Percentiles rank a stretch among this genome's conserved stretches.
These are phyloP conservation scores for Pelusios castaneus DNA, from an alignment of 2,113 vertebrate genomes.

Conservation along the genomic window DNA sequence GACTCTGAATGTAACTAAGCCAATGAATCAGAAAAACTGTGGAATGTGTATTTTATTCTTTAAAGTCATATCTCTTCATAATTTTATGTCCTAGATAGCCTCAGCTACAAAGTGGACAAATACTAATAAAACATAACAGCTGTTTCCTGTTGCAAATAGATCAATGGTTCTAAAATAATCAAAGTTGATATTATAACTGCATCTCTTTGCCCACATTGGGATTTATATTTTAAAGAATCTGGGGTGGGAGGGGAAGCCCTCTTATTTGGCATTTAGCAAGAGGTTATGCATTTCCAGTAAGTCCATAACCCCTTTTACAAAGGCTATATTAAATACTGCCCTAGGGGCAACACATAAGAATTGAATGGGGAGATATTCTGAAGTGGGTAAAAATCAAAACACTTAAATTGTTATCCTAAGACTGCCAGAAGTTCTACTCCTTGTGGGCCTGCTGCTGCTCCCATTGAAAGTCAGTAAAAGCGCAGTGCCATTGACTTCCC, in stretches of 20 bases:
- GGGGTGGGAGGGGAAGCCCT: not conserved
- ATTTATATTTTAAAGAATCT: not conserved
- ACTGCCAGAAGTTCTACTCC: not conserved
- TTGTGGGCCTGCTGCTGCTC: rapidly evolving
- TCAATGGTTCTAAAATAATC: not conserved
- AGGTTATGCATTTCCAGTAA: not conserved
- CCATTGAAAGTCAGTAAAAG: not conserved
- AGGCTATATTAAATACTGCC: not conserved
- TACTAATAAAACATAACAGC: not conserved
- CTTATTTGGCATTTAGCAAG: not conserved
- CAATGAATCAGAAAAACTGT: not conserved
- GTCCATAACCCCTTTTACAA: rapidly evolving
- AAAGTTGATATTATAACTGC: not conserved
- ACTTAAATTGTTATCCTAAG: not conserved
- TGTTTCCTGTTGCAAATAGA: not conserved
- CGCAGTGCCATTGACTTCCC: not conserved
- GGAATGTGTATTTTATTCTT: not conserved
- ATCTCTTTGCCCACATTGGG: not conserved
- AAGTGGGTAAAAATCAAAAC: not conserved
- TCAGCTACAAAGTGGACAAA: not conserved
- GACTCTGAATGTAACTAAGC: not conserved
- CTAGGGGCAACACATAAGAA: not conserved
- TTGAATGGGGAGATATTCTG: not conserved
- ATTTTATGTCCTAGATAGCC: not conserved
- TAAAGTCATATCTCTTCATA: not conserved